Percentiles rank a stretch among this genome's conserved stretches.
These are phyloP conservation scores for Spizella passerina DNA, from an alignment of 2,797 vertebrate genomes.

Conservation along the genomic window DNA sequence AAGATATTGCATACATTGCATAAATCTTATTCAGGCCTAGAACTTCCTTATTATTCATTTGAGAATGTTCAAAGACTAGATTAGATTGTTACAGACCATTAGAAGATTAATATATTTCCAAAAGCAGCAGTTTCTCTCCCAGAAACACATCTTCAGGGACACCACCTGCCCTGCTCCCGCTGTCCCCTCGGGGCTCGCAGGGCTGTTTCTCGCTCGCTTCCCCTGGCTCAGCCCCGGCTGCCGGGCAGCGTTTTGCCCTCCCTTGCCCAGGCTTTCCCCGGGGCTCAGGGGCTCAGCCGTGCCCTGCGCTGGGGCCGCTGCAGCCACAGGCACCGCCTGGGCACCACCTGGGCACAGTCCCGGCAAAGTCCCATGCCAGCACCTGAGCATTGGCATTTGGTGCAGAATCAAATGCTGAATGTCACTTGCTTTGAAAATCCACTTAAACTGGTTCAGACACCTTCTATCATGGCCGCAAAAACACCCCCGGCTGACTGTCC, in stretches of 20 bases:
- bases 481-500: no score
- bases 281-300: neutral
- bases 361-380: neutral
- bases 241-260: neutral
- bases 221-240: neutral
- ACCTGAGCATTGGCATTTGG: no score
- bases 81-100: neutral
- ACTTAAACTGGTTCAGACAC: neutral
- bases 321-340: neutral
- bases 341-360: rapidly evolving
- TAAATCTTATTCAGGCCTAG: neutral
- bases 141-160: rapidly evolving
- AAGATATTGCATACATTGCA: neutral
- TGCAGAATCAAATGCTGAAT: neutral
- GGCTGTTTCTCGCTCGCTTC: neutral
- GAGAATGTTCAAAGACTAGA: neutral
- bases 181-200: neutral
- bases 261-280: neutral
- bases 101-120: neutral
- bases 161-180: neutral
- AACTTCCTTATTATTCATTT: neutral
- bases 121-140: neutral
- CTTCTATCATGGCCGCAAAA: rapidly evolving
- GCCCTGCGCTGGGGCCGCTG: neutral
- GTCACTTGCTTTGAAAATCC: neutral